A percentile compares a stretch with the other conserved stretches of the same genome.
Evolutionary conservation across 2,797 vertebrate species (phyloP).

Genomic region (Vipera latastei): DNA sequence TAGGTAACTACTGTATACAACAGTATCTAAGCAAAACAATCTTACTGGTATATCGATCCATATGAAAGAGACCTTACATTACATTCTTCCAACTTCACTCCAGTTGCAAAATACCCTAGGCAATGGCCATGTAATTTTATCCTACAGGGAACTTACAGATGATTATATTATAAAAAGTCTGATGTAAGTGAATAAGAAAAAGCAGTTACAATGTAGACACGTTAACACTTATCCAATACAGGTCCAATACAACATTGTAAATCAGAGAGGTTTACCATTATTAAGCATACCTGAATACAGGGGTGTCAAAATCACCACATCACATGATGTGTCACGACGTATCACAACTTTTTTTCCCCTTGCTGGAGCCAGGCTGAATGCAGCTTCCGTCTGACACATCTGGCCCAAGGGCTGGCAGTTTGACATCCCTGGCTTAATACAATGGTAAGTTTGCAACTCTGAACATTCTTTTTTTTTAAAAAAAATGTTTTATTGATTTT

Average conservation of each 20-base stretch:
- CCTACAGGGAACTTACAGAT: neutral
- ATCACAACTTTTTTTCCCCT: too few species aligned
- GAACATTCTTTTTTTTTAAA: too few species aligned
- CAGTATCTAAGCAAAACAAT: neutral
- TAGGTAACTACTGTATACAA: neutral
- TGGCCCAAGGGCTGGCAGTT: too few species aligned
- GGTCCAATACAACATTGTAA: neutral
- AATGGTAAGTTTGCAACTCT: too few species aligned
- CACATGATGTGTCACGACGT: too few species aligned
- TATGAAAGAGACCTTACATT: neutral
- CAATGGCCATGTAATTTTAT: neutral
- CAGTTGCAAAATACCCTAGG: neutral
- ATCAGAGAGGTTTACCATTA: neutral
- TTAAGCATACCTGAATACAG: neutral
- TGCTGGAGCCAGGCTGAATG: too few species aligned
- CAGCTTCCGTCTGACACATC: too few species aligned
- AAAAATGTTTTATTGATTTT: too few species aligned
- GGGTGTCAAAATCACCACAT: too few species aligned
- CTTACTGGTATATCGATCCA: neutral
- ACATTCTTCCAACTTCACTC: neutral
- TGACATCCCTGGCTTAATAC: too few species aligned
- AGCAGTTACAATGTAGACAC: neutral
- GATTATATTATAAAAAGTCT: neutral
- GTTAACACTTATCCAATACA: neutral
- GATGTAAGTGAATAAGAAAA: neutral